Conservation (phyloP, 2,113 vertebrate genomes). For the Ochotona princeps region DNA sequence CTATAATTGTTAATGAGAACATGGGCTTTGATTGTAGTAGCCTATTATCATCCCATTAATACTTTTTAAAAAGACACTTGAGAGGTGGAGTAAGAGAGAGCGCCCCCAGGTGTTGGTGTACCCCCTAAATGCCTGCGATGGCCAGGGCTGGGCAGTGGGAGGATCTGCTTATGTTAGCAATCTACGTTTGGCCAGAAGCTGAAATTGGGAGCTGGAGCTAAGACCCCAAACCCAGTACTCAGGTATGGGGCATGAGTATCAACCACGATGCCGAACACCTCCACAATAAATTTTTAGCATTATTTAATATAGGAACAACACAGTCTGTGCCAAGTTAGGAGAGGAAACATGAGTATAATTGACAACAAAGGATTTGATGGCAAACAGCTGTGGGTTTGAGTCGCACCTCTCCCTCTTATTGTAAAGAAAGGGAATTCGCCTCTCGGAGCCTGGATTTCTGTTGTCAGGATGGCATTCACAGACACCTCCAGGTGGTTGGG, state of each 20-base stretch:
- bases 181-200: too few species aligned
- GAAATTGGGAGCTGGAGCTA: too few species aligned
- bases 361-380: conserved; percentile 5
- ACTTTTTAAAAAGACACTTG: too few species aligned
- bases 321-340: conserved; percentile 14
- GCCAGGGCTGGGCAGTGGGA: too few species aligned
- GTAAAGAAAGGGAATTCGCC: background rate
- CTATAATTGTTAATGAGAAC: conserved; percentile 18
- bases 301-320: conserved; percentile 1
- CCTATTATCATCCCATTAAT: background rate
- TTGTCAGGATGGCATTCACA: background rate
- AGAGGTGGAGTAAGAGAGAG: too few species aligned
- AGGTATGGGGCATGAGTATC: too few species aligned
- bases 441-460: background rate
- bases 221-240: too few species aligned
- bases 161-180: too few species aligned
- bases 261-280: too few species aligned
- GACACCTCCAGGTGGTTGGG: background rate
- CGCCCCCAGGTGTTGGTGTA: too few species aligned
- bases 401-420: background rate
- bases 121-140: too few species aligned
- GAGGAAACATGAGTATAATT: background rate
- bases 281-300: background rate
- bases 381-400: background rate
- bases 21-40: background rate